phyloP scores from a whole-genome alignment of 2,888 invertebrate species.

The Thymelicus sylvestris region DNA sequence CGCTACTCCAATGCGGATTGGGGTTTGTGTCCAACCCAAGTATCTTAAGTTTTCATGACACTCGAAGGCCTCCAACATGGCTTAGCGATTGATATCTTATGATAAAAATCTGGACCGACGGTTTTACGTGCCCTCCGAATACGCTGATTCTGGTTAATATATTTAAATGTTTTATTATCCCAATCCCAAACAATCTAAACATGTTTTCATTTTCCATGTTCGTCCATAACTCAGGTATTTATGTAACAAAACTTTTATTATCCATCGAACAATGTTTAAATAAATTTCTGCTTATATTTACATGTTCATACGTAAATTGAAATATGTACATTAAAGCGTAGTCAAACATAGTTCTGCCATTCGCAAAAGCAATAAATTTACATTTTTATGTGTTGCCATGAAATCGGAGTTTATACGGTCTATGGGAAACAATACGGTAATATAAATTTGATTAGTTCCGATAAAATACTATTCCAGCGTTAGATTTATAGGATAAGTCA shows the following conservation, averaged over 20 bases:
- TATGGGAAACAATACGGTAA: constrained; percentile 54
- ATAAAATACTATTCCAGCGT: constrained; percentile 47
- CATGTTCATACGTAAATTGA: constrained; percentile 37
- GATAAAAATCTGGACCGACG: too few species aligned
- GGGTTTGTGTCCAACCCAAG: too few species aligned
- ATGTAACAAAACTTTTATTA: not conserved
- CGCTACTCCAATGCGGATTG: too few species aligned
- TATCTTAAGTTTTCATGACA: too few species aligned
- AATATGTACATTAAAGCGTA: constrained; percentile 38
- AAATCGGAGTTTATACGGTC: constrained; percentile 57
- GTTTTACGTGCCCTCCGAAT: too few species aligned
- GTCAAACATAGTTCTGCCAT: constrained; percentile 36
- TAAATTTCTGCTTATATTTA: constrained; percentile 19
- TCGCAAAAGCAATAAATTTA: constrained; percentile 46
- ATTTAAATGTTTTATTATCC: too few species aligned
- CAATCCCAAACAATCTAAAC: too few species aligned
- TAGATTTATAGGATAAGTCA: constrained; percentile 42
- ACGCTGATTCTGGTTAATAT: too few species aligned
- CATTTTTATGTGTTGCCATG: constrained; percentile 51
- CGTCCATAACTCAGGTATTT: not conserved
- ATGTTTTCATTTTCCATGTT: not conserved
- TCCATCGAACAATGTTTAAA: constrained; percentile 6
- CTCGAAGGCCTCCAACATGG: too few species aligned
- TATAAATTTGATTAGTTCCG: constrained; percentile 62
- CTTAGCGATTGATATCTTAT: too few species aligned